These are phyloP conservation scores for Halichoeres trimaculatus DNA, from an alignment of 2,113 vertebrate genomes.

Conservation along the genomic window DNA sequence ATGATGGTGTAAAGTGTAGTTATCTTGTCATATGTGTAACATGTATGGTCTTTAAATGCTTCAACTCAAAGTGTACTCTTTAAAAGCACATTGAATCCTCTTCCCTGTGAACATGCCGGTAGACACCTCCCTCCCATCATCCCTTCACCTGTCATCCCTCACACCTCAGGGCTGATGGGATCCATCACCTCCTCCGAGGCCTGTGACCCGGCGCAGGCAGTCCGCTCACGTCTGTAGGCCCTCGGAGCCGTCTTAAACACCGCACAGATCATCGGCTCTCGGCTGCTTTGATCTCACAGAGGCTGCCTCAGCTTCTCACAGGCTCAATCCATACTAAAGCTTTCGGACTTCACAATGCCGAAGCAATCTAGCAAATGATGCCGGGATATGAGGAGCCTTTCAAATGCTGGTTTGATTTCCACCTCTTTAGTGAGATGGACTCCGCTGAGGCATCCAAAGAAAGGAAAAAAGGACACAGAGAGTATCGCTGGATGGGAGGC, in stretches of 20 bases:
- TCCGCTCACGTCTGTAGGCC: constrained; percentile 69
- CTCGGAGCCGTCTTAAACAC: constrained; percentile 61
- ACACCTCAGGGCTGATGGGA: constrained; percentile 37
- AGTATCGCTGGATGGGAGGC: constrained; percentile 26
- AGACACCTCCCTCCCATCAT: background rate
- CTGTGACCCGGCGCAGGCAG: constrained; percentile 48
- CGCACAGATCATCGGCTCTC: constrained; percentile 60
- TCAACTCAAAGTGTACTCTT: too few species aligned
- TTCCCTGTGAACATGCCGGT: constrained; percentile 3
- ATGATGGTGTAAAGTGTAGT: background rate
- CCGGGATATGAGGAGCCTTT: constrained; percentile 50
- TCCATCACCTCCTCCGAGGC: constrained; percentile 32
- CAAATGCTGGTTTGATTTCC: constrained; percentile 66
- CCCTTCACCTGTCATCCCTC: constrained; percentile 27
- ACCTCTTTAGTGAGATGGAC: constrained; percentile 54
- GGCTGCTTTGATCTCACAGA: constrained; percentile 73
- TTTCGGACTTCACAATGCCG: constrained; percentile 58
- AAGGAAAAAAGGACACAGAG: constrained; percentile 11
- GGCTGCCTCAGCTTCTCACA: constrained; percentile 50
- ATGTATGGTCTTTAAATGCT: background rate
- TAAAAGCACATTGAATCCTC: background rate
- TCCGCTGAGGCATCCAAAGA: constrained; percentile 37
- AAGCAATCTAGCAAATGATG: constrained; percentile 60
- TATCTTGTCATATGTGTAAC: background rate
- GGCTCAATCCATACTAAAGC: constrained; percentile 69